These are phyloP conservation scores for Notodonta dromedarius DNA, from an alignment of 2,888 invertebrate genomes.

Conservation along the genomic window DNA sequence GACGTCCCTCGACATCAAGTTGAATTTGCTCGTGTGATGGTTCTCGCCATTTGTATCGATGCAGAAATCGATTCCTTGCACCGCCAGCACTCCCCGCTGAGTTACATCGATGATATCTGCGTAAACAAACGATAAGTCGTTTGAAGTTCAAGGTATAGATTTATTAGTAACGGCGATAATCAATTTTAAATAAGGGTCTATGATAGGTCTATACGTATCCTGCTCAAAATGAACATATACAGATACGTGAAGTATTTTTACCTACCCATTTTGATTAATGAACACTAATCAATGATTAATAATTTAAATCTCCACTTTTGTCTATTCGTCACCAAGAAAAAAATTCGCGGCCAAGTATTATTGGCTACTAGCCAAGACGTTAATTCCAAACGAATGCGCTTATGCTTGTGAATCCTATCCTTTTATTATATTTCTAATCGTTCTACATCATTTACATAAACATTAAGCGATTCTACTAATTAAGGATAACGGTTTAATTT, in stretches of 20 bases:
- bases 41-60: slow-evolving; percentile 88
- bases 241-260: background rate
- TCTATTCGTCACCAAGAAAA: slow-evolving; percentile 48
- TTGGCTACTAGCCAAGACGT: slow-evolving; percentile 56
- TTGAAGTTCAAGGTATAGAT: background rate
- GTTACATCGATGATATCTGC: slow-evolving; percentile 78
- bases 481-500: slow-evolving; percentile 1
- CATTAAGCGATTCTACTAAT: background rate
- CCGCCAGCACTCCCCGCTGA: slow-evolving; percentile 85
- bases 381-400: slow-evolving; percentile 19
- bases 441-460: background rate
- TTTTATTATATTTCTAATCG: background rate
- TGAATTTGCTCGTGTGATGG: slow-evolving; percentile 92
- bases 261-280: background rate
- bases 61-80: slow-evolving; percentile 90
- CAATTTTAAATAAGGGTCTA: too few species aligned
- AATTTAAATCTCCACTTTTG: slow-evolving; percentile 19
- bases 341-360: slow-evolving; percentile 28
- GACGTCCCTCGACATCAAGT: slow-evolving; percentile 86
- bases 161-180: background rate
- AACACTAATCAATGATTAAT: slow-evolving; percentile 17
- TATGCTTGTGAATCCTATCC: background rate
- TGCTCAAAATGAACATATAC: background rate
- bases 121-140: slow-evolving; percentile 38
- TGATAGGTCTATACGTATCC: too few species aligned